Evolutionary conservation across 2,113 vertebrate species (phyloP), one percentile per base, ranked within the genome.

Genomic region (Centropristis striata): DNA sequence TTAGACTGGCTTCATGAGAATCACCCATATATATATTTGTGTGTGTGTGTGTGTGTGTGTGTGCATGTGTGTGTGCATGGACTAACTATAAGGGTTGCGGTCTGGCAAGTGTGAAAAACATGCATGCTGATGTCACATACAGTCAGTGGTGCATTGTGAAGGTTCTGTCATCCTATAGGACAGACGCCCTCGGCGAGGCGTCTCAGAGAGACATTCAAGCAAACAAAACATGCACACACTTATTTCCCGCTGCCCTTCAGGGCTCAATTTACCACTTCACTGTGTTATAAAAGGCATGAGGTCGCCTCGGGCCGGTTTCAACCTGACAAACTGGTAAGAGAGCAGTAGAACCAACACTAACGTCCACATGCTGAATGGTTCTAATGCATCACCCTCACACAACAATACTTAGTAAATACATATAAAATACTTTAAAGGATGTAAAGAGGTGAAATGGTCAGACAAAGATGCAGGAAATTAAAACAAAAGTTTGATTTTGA

Each of bases 221-320:
- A 69, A 84, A 74, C 54, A 86, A 59, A 77, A 72, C 23, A 59
- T 55, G 47, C 73, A 63, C 61, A 55, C 66, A 68, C 76, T 85
- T 75, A 86, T 82, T 91, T 78, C 69, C 65, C 51, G 20, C 54
- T 39, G 54, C 39, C 72, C 87, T 85, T 66, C 49, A 57, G 83
- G 76, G 59, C 65, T 68, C 58, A 89, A 86, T 87, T 82, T 77
- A 83, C 41, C 82, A 78, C 77, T 85, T 77, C 51, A 63, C 76
- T 77, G 79, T 80, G 64, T 78, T 83, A 64, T 54, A 66, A 86
- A 86, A 85, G 39, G 63, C 36, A 64, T 57, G 60, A 41, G 73
- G n/a, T 84, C 72, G 81, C 78, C 75, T 37, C 21, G 53, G 65
- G 80, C 80, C 18, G 21, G 18, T 71, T 77, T 81, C 61, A 77